A percentile compares a stretch with the other conserved stretches of the same genome.
Conservation (phyloP, 2,888 invertebrate genomes). For the Aphelenchoides bicaudatus region DNA sequence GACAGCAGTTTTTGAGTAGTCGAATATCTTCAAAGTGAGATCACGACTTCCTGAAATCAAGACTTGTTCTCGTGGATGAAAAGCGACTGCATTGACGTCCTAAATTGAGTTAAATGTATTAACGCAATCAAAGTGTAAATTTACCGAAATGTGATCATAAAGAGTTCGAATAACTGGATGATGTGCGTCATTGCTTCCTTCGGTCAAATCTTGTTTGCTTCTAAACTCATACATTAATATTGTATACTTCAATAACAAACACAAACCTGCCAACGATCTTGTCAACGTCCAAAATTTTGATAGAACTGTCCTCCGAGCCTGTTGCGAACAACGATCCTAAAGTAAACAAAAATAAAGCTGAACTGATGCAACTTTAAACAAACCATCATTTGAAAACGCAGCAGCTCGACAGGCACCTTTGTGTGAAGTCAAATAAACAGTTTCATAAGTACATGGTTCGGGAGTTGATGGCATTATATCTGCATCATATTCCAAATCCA, state of each 20-base stretch:
- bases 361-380: conserved; percentile 10
- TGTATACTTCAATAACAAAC: conserved; percentile 68
- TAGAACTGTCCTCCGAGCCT: conserved; percentile 95
- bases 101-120: conserved; percentile 40
- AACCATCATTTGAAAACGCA: conserved; percentile 86
- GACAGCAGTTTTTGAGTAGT: conserved; percentile 94
- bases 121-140: conserved; percentile 5
- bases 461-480: conserved; percentile 73
- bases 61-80: conserved; percentile 90
- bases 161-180: conserved; percentile 96
- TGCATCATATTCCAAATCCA: conserved; percentile 91
- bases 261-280: conserved; percentile 90
- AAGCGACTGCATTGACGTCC: conserved; percentile 92
- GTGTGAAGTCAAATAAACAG: conserved; percentile 96
- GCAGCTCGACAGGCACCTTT: conserved; percentile 89
- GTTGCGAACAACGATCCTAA: conserved; percentile 93
- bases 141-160: conserved; percentile 84
- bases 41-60: conserved; percentile 91
- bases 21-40: conserved; percentile 89
- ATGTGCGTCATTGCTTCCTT: conserved; percentile 64
- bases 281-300: conserved; percentile 98
- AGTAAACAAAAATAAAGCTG: conserved; percentile 56
- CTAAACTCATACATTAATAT: conserved; percentile 26
- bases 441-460: conserved; percentile 94
- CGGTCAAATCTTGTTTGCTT: conserved; percentile 53